phyloP scores from a whole-genome alignment of 92 coral and sea anemone genomes.

The Nematostella vectensis region DNA sequence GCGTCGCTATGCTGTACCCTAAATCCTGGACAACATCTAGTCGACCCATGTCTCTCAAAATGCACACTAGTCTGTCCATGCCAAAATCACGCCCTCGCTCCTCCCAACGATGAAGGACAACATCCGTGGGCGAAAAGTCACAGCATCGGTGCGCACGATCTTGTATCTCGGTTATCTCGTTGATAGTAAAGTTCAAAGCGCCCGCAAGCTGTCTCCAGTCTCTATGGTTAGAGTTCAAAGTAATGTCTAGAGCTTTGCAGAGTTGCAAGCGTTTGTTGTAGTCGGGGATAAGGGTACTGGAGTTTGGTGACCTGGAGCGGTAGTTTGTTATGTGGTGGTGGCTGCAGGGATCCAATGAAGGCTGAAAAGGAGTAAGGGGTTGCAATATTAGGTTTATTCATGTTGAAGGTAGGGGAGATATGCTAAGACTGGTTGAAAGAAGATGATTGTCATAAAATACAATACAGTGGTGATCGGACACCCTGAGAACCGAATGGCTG shows the following conservation, averaged over 20 bases:
- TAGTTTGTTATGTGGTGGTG: neutral
- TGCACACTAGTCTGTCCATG: conserved; percentile 33
- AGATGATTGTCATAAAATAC: no score
- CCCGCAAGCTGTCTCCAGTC: conserved; percentile 90
- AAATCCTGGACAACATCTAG: conserved; percentile 56
- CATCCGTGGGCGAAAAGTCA: conserved; percentile 71
- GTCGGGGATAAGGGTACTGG: conserved; percentile 14
- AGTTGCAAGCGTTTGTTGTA: conserved; percentile 28
- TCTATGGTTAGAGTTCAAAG: conserved; percentile 19
- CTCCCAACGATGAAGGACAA: conserved; percentile 56
- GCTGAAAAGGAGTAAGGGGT: no score
- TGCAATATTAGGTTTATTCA: conserved; percentile 6
- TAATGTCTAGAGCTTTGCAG: conserved; percentile 50
- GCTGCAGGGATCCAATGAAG: neutral
- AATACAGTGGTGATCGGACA: no score
- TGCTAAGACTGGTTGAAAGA: neutral
- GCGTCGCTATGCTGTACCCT: conserved; percentile 27
- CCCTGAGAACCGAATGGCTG: no score
- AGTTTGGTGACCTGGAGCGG: conserved; percentile 2
- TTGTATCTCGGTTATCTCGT: conserved; percentile 48
- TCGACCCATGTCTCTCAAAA: conserved; percentile 50
- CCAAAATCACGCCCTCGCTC: conserved; percentile 62
- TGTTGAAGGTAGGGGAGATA: neutral
- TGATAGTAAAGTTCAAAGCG: conserved; percentile 43
- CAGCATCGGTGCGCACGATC: conserved; percentile 36